Evolutionary conservation across 2,888 invertebrate genomes (phyloP), one percentile per base, ranked within the genome.

Genomic region (Achlya flavicornis): DNA sequence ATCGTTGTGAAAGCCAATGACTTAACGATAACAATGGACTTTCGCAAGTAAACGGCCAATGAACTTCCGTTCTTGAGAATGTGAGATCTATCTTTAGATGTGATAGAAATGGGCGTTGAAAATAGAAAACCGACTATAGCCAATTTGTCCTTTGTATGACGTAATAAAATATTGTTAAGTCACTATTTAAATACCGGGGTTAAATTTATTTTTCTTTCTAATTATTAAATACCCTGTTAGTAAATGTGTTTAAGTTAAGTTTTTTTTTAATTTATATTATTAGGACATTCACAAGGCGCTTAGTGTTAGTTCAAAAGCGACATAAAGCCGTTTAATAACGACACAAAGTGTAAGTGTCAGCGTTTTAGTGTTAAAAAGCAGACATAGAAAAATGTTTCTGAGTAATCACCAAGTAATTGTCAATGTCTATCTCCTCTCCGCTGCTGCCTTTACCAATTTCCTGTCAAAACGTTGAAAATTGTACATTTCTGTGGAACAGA

Each of bases 371-470:
- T 19, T 46, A 19, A 69, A 58, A 83, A 83, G 83, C 80, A 64
- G 71, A 81, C 76, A 79, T 73, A 71, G 70, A 79, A 77, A 74
- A 71, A 76, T 71, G 68, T 65, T 71, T 73, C 66, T 62, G 60
- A 67, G 80, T 91, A 93, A 85, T 93, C 91, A 93, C 93, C 93
- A 93, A 92, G 78, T 91, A 90, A 90, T 92, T 93, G 89, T 93
- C 93, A 76, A 93, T 93, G 87, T 93, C 92, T 82, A 93, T 93
- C 84, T 93, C 93, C 81, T 93, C 93, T 64, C 87, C 88, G 69
- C 90, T 91, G 85, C 90, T 89, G 83, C 92, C 86, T 86, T 88
- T 89, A 84, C 88, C 89, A 79, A 90, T 85, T 81, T 93, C 93
- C 93, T 93, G 93, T 90, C 77, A 84, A 90, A 89, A 87, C 71